Evolutionary conservation across 2,888 invertebrate species (phyloP), one percentile per base, ranked within the genome.

Genomic region (Epicampocera succincta): DNA sequence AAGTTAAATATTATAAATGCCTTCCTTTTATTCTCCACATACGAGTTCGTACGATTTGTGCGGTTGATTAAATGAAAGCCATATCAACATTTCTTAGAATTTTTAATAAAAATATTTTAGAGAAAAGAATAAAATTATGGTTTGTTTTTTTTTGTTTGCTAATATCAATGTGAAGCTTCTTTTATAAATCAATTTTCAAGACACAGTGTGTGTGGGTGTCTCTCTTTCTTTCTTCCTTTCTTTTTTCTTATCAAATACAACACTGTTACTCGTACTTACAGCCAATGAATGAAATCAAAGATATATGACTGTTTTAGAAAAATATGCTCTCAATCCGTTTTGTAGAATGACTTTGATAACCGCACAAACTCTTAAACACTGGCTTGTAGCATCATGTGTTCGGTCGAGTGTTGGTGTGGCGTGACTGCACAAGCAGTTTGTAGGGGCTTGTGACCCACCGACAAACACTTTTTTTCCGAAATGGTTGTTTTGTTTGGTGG

Each of bases 281-380:
- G 38, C 63, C 68, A 69, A 68, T 68, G 61, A 38, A 54, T 54
- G 56, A 61, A 61, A 40, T 54, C 38, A 46, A 44, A 44, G 44
- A 80, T 76, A 40, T 68, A 65, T 58, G 61, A 46, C 38, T 58
- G 40, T 60, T 81, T 38, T 40, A 58, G 77, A 81, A 73, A 74
- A 74, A 81, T 81, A 69, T 81, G 81, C 65, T 77, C 73, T 77
- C 73, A 73, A 74, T 81, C 73, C 73, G 77, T 69, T 69, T 73
- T 69, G 73, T 63, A 73, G 73, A 63, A 69, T 61, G 66, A 72
- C 72, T 76, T 81, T 81, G 66, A 72, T 80, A 75, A 75, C 56
- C 66, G 68, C 56, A 50, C 52, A 48, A 12, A 46, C 33, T 1
- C n/a, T 8, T 8, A 17, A 1, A 33, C 6, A 44, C 19, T 12